phyloP scores from a whole-genome alignment of 2,113 vertebrate species.

The Silurus meridionalis region DNA sequence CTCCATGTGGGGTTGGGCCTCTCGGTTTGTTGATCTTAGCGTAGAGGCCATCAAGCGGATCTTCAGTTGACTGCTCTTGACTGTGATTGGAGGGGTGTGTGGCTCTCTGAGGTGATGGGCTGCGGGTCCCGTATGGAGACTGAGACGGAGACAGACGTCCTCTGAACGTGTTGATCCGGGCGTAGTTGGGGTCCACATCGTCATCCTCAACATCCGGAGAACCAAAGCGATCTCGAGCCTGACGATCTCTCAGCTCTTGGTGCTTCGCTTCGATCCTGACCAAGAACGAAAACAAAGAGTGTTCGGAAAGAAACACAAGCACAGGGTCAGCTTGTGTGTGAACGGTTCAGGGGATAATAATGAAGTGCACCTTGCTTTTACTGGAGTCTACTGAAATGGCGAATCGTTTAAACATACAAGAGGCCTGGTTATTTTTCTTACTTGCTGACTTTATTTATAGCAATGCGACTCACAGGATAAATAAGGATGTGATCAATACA shows the following conservation, averaged over 20 bases:
- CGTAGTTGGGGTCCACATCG: conserved; percentile 92
- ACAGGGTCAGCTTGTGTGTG: not conserved
- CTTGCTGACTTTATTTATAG: not conserved
- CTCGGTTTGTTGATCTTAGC: conserved; percentile 95
- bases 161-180: conserved; percentile 88
- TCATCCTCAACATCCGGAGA: conserved; percentile 89
- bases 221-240: conserved; percentile 66
- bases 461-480: conserved; percentile 8
- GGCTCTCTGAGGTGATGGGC: conserved; percentile 46
- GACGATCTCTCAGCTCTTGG: conserved; percentile 83
- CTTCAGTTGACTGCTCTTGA: conserved; percentile 75
- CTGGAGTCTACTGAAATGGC: not conserved
- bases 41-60: conserved; percentile 87
- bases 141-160: conserved; percentile 72
- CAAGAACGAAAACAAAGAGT: not conserved
- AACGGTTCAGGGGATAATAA: not conserved
- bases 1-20: conserved; percentile 69
- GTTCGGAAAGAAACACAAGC: not conserved
- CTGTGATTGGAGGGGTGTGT: conserved; percentile 63
- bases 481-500: not conserved
- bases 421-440: not conserved
- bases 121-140: conserved; percentile 41
- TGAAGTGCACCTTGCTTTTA: not conserved
- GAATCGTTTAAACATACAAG: not conserved
- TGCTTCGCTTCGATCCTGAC: conserved; percentile 86